Percentiles rank a stretch among this genome's conserved stretches.
Evolutionary conservation across 2,888 invertebrate species (phyloP).

Genomic region (Clivina fossor): DNA sequence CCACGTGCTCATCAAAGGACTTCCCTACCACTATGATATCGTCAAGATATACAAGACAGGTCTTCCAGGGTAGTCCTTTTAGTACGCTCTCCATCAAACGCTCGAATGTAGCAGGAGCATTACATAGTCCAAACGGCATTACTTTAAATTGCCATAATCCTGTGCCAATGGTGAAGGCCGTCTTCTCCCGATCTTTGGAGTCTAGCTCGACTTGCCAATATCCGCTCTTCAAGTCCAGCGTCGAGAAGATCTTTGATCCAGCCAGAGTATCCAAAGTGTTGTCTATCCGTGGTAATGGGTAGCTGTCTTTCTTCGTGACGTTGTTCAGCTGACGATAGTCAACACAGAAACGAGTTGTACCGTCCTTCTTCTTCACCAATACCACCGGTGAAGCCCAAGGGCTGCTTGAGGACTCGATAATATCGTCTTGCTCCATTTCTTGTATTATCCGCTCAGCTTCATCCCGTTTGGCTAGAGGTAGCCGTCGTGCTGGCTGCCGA

Average conservation of each 20-base stretch:
- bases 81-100: conserved; percentile 39
- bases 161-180: conserved; percentile 31
- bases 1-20: too few species aligned
- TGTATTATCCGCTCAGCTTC: conserved; percentile 6
- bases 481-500: neutral
- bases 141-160: conserved; percentile 38
- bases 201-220: conserved; percentile 20
- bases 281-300: conserved; percentile 17
- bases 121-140: conserved; percentile 35
- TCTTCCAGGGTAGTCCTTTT: too few species aligned
- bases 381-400: conserved; percentile 33
- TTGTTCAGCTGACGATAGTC: conserved; percentile 16
- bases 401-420: conserved; percentile 13
- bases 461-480: conserved; percentile 6
- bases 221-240: conserved; percentile 36
- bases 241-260: conserved; percentile 37
- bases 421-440: neutral
- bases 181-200: conserved; percentile 33
- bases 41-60: neutral
- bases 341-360: conserved; percentile 32
- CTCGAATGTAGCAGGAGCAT: conserved; percentile 36
- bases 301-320: conserved; percentile 14
- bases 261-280: conserved; percentile 36
- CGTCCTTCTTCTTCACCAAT: conserved; percentile 36
- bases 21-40: neutral